A percentile compares a stretch with the other conserved stretches of the same genome.
phyloP scores from a whole-genome alignment of 2,888 invertebrate species.

The Sepiola atlantica region DNA sequence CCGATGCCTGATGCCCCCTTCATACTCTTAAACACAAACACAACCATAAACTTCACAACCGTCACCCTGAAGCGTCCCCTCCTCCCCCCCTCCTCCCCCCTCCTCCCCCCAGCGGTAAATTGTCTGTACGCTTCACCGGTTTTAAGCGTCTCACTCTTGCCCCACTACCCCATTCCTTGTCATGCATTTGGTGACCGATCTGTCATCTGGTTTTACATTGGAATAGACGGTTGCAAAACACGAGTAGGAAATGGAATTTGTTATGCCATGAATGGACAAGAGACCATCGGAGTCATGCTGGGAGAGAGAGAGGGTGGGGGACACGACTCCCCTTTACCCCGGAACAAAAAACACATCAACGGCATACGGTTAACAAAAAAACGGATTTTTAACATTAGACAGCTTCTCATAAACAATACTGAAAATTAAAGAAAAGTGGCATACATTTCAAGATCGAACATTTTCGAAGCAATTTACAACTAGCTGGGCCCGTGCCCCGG shows the following conservation, averaged over 20 bases:
- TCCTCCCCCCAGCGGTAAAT: neutral
- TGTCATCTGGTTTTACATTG: neutral
- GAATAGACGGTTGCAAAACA: neutral
- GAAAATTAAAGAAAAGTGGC: too few species aligned
- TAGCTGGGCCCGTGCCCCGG: too few species aligned
- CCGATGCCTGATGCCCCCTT: neutral
- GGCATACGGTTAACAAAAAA: too few species aligned
- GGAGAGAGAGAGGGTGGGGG: neutral
- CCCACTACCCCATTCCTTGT: neutral
- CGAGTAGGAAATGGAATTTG: neutral
- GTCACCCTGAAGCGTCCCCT: too few species aligned
- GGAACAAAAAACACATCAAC: too few species aligned
- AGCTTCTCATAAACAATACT: too few species aligned
- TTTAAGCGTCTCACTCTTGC: neutral
- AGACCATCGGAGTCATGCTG: neutral
- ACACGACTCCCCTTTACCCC: too few species aligned
- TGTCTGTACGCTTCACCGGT: neutral
- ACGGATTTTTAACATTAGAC: too few species aligned
- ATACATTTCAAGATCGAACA: too few species aligned
- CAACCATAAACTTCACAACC: neutral
- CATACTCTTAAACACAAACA: neutral
- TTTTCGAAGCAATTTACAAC: too few species aligned
- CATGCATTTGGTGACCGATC: constrained; percentile 34
- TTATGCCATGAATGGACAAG: neutral
- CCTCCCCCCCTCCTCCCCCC: neutral